Evolutionary conservation across 2,888 invertebrate species (phyloP), one percentile per base, ranked within the genome.

Genomic region (Xestia sexstrigata): DNA sequence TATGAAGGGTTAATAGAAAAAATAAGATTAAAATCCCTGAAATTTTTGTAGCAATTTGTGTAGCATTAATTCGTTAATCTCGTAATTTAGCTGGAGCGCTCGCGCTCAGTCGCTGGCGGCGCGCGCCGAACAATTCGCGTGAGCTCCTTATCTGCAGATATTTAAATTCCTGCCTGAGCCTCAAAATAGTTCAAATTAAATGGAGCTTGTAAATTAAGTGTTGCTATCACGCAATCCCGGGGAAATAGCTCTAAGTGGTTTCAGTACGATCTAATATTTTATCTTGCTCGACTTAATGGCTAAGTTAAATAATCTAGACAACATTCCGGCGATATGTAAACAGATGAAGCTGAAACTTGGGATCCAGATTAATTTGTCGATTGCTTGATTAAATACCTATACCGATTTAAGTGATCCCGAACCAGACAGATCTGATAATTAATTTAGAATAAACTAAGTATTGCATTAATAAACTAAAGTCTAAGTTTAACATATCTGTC

Each of bases 201-300:
- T 92, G 94, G 94, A 93, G 94, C 94, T 94, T 94, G 94, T 96
- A 95, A 96, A 96, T 96, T 96, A 96, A 96, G 96, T 96, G 96
- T 96, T 95, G 96, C 95, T 93, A 95, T 96, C 96, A 96, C 96
- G 96, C 96, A 94, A 96, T 95, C 94, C 93, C 87, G 89, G 92
- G 94, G 94, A 95, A 95, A 96, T 95, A 95, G 93, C 95, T 94
- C 92, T 94, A 95, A 96, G 95, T 95, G 95, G 95, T 96, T 95
- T 92, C 91, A 91, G 90, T 91, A 91, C 93, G 91, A 93, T 94
- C 91, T 92, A 92, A 93, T 94, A 92, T 94, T 93, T 93, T 94
- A 93, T 94, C 92, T 91, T 91, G 89, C 89, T 91, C 75, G 82
- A 78, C 84, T 91, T 85, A 89, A 90, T 85, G 85, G 88, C 81